phyloP scores from a whole-genome alignment of 2,888 invertebrate species.

The Nysson spinosus region DNA sequence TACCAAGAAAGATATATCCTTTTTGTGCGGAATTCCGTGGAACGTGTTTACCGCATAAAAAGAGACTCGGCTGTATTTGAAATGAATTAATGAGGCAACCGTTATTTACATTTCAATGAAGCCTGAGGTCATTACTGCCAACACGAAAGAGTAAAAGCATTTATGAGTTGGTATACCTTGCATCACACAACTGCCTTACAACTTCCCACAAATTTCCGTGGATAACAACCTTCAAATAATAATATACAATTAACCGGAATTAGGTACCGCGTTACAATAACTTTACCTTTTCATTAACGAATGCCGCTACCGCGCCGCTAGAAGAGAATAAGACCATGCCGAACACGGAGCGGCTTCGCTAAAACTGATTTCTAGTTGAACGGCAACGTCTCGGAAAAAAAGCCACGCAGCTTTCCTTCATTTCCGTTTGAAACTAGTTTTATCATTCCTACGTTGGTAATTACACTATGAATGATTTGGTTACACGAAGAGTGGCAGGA shows the following conservation, averaged over 20 bases:
- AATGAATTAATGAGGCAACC: too few relatives aligned
- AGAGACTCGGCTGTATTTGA: too few relatives aligned
- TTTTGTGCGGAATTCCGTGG: too few relatives aligned
- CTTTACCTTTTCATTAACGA: constrained; percentile 63
- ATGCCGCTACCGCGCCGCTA: constrained; percentile 40
- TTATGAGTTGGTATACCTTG: constrained; percentile 14
- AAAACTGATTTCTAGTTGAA: constrained; percentile 27
- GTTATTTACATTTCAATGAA: too few relatives aligned
- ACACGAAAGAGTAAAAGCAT: constrained; percentile 10
- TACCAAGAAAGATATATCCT: too few relatives aligned
- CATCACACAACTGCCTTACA: constrained; percentile 10
- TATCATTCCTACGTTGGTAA: too few relatives aligned
- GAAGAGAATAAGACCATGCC: constrained; percentile 24
- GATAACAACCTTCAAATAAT: constrained; percentile 53
- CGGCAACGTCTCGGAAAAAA: constrained; percentile 1
- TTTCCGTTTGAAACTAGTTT: neutral
- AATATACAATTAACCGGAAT: constrained; percentile 65
- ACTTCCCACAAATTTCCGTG: constrained; percentile 46
- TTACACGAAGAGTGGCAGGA: too few relatives aligned
- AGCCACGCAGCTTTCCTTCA: neutral
- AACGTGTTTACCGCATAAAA: too few relatives aligned
- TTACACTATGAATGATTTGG: too few relatives aligned
- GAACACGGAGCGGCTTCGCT: constrained; percentile 1
- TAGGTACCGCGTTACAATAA: constrained; percentile 63
- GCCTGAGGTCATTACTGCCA: constrained; percentile 5